Conservation (phyloP, 2,888 invertebrate species). For the Cantharis rustica region DNA sequence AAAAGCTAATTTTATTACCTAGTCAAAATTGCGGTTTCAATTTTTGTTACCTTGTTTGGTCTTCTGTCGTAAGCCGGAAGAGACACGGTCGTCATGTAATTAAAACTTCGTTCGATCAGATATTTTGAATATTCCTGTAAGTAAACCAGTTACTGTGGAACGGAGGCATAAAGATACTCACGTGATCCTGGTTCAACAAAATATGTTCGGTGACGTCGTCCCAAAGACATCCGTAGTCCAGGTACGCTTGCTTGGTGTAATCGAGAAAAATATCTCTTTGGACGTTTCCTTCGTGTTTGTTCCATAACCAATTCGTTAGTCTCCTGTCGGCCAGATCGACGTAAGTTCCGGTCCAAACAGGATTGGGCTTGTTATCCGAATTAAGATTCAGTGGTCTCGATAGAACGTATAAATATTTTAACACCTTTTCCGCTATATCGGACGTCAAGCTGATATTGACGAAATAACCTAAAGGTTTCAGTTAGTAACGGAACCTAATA, state of each 20-base stretch:
- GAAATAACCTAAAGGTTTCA: constrained; percentile 74
- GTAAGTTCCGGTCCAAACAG: constrained; percentile 95
- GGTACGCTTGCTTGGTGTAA: constrained; percentile 30
- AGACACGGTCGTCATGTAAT: constrained; percentile 89
- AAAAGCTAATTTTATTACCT: constrained; percentile 50
- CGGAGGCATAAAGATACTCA: constrained; percentile 13
- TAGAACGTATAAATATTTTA: constrained; percentile 95
- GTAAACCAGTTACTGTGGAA: background rate
- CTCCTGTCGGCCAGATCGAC: constrained; percentile 91
- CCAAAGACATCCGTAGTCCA: constrained; percentile 15
- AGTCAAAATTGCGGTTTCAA: background rate
- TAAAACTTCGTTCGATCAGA: constrained; percentile 65
- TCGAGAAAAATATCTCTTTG: constrained; percentile 69
- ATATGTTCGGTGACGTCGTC: constrained; percentile 15
- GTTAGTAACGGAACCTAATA: too few species aligned
- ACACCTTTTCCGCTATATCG: constrained; percentile 91
- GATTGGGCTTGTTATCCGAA: constrained; percentile 73
- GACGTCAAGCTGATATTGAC: constrained; percentile 93
- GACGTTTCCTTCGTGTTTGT: constrained; percentile 77
- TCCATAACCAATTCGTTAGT: constrained; percentile 90
- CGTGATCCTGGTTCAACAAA: constrained; percentile 26
- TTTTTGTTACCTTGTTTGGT: constrained; percentile 71
- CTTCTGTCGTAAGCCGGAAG: constrained; percentile 90
- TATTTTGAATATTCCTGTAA: constrained; percentile 63
- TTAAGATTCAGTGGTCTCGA: constrained; percentile 88